Evolutionary conservation across 2,113 vertebrate genomes (phyloP), one percentile per base, ranked within the genome.

Genomic region (Burhinus oedicnemus): DNA sequence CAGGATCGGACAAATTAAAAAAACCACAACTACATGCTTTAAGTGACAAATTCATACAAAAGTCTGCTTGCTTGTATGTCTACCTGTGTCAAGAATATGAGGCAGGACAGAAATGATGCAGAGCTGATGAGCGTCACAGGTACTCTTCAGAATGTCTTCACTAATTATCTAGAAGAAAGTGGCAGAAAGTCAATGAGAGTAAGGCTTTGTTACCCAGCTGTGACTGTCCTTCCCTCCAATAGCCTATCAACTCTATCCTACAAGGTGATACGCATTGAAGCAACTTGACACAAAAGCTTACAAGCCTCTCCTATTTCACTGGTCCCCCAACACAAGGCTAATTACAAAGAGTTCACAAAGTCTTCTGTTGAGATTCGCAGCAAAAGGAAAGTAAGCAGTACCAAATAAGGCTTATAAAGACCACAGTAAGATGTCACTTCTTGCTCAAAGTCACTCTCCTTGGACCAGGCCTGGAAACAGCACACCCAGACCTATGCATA

Each of bases 21-120:
- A 52, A 3, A 11, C n/a, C 32, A 42, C 21, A 75, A n/a, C 38
- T 19, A 34, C 10, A 25, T 12, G 14, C 30, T 42, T 49, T 34
- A 70, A 42, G 11, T 45, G 47, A 58, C 29, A 55, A 36, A 62
- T 34, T 32, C 58, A 60, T 44, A 18, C 5, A 8, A 27, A 79
- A 64, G 5, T 69, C 30, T 20, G 4, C 5, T 45, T 38, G 45
- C 15, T 80, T 40, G 3, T 27, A 18, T 16, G 13, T 60, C 70
- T 97, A 99, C 99, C 99, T 40, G 99, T 99, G 91, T 99, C 99
- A 34, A 99, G 98, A 95, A 99, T 99, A 89, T 99, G 99, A 32
- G 99, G 99, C 95, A 99, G 97, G 65, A 99, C 98, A 13, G 98
- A 98, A 74, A 99, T 99, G 4, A 99, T 98, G 54, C 99, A 99